Percentiles rank a stretch among this genome's conserved stretches.
Conservation (phyloP, 2,888 invertebrate species). For the Nasonia oneida region DNA sequence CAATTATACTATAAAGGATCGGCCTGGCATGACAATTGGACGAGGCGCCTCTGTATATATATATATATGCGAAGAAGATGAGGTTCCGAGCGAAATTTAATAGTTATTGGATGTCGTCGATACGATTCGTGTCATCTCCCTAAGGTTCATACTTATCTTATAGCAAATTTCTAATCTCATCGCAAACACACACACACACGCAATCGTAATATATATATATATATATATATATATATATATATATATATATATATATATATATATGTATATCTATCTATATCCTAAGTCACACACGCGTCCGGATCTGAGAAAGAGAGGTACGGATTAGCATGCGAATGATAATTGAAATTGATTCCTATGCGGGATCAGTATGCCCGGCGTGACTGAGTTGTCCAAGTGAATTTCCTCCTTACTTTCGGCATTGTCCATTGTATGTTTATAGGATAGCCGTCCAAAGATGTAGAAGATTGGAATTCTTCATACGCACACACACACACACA, state of each 20-base stretch:
- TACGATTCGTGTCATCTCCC: no score
- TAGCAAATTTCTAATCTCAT: no score
- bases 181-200: no score
- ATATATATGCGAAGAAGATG: not conserved
- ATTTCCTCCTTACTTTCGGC: constrained; percentile 68
- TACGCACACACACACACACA: constrained; percentile 33
- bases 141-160: no score
- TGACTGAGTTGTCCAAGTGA: constrained; percentile 70
- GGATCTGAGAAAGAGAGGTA: not conserved
- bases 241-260: not conserved
- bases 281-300: not conserved
- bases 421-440: constrained; percentile 75
- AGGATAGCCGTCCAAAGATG: constrained; percentile 58
- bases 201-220: not conserved
- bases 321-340: constrained; percentile 60
- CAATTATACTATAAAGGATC: constrained; percentile 50
- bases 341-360: constrained; percentile 60
- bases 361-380: constrained; percentile 43
- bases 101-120: no score
- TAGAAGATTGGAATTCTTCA: constrained; percentile 56
- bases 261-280: not conserved
- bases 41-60: not conserved
- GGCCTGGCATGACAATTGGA: constrained; percentile 29
- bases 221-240: no score
- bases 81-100: not conserved